These are phyloP conservation scores for Xestia c-nigrum DNA, from an alignment of 2,888 invertebrate species.

Conservation along the genomic window DNA sequence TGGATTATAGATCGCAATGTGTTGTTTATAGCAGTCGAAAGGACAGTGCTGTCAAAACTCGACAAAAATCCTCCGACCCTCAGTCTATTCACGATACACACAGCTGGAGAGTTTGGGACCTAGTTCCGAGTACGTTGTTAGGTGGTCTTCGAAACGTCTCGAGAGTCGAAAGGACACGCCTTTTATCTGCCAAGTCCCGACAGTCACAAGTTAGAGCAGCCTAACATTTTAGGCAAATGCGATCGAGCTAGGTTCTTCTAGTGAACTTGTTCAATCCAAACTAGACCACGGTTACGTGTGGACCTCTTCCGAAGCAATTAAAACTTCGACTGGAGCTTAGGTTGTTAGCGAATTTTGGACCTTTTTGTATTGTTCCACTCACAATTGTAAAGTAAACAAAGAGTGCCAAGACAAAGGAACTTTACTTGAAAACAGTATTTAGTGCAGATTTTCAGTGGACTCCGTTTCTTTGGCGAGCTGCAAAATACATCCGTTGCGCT, in stretches of 20 bases:
- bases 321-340: constrained; percentile 83
- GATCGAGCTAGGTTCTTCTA: constrained; percentile 68
- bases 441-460: constrained; percentile 81
- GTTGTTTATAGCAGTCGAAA: neutral
- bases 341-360: constrained; percentile 84
- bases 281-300: constrained; percentile 64
- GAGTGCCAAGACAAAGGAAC: constrained; percentile 83
- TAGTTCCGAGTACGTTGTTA: neutral
- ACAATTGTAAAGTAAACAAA: constrained; percentile 86
- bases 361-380: constrained; percentile 84
- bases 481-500: constrained; percentile 76
- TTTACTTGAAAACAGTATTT: constrained; percentile 84
- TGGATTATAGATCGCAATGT: neutral
- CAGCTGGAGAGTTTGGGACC: neutral
- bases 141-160: neutral
- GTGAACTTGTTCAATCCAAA: constrained; percentile 51
- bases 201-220: constrained; percentile 44
- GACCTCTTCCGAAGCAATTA: constrained; percentile 86
- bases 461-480: constrained; percentile 73
- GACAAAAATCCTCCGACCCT: too few relatives aligned
- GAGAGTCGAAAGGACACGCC: constrained; percentile 2
- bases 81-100: neutral
- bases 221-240: constrained; percentile 75
- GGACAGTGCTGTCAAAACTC: neutral
- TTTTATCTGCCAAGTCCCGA: constrained; percentile 27